Conservation (phyloP, 2,797 vertebrate species). For the Gila robusta region DNA sequence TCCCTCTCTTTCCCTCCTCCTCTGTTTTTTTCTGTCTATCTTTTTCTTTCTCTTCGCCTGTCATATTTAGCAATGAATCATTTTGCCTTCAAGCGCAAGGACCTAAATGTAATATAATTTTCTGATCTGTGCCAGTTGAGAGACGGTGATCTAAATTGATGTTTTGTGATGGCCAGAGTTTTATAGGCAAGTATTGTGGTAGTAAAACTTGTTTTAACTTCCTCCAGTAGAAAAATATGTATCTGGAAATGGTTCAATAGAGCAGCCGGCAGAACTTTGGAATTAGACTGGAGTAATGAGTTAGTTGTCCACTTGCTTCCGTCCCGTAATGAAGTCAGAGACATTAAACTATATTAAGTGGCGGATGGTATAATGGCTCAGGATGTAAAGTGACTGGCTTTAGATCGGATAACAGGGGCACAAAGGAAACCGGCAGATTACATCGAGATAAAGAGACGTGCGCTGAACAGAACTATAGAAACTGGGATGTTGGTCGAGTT, state of each 20-base stretch:
- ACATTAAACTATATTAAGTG: constrained; percentile 43
- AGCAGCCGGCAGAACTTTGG: constrained; percentile 14
- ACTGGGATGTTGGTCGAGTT: constrained; percentile 41
- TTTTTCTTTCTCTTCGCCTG: constrained; percentile 15
- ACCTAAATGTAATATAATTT: constrained; percentile 56
- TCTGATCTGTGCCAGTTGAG: constrained; percentile 40
- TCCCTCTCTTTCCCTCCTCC: constrained; percentile 22
- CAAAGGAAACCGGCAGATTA: constrained; percentile 38
- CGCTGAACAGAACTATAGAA: constrained; percentile 24
- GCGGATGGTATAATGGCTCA: constrained; percentile 36
- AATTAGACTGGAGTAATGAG: constrained; percentile 37
- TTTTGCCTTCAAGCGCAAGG: constrained; percentile 48
- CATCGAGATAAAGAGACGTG: constrained; percentile 27
- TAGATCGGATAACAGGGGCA: constrained; percentile 32
- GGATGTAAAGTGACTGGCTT: constrained; percentile 48
- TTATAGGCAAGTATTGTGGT: constrained; percentile 15
- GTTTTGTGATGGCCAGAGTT: constrained; percentile 13
- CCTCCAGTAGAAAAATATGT: constrained; percentile 14
- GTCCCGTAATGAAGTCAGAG: constrained; percentile 38
- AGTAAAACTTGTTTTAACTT: constrained; percentile 15
- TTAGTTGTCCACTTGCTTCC: constrained; percentile 27
- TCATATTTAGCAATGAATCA: constrained; percentile 52
- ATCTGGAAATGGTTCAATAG: constrained; percentile 27
- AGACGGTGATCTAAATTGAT: constrained; percentile 43
- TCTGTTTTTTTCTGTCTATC: constrained; percentile 18